Evolutionary conservation across 2,113 vertebrate species (phyloP).

Genomic region (Crotophaga sulcirostris): DNA sequence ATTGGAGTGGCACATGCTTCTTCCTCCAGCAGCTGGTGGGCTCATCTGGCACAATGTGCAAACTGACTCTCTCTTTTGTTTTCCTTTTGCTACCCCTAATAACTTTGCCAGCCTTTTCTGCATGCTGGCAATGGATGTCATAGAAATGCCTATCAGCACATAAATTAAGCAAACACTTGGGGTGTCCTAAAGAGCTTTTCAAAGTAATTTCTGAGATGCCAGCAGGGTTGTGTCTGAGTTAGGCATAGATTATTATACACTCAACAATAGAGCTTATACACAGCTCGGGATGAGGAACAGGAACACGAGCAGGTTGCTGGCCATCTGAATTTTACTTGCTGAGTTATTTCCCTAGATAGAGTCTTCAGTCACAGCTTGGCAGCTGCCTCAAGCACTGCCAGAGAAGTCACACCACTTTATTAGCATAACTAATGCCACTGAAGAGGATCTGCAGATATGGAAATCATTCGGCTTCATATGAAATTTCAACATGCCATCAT

Average conservation of each 20-base stretch:
- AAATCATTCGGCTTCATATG: slow-evolving; percentile 1
- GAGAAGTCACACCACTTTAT: slow-evolving; percentile 53
- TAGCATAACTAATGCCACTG: slow-evolving; percentile 52
- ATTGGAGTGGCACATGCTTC: slow-evolving; percentile 8
- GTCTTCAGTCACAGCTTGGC: slow-evolving; percentile 47
- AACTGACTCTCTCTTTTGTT: not conserved
- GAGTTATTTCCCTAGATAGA: slow-evolving; percentile 64
- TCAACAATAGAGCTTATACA: not conserved
- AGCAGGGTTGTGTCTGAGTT: not conserved
- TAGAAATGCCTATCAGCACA: slow-evolving; percentile 39
- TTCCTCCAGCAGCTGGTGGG: slow-evolving; percentile 39
- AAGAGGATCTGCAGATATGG: slow-evolving; percentile 16
- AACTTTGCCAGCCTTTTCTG: not conserved
- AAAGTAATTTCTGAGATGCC: slow-evolving; percentile 2
- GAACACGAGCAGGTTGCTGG: not conserved
- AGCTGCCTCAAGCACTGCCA: slow-evolving; percentile 47
- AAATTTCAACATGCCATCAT: slow-evolving; percentile 15
- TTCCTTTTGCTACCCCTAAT: not conserved
- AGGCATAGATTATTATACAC: not conserved
- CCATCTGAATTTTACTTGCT: slow-evolving; percentile 59
- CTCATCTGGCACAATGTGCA: slow-evolving; percentile 10
- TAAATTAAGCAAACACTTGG: slow-evolving; percentile 48
- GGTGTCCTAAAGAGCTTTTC: slow-evolving; percentile 32
- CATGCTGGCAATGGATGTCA: not conserved
- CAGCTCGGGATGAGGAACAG: not conserved